phyloP scores from a whole-genome alignment of 2,113 vertebrate species.

The Epinephelus lanceolatus region DNA sequence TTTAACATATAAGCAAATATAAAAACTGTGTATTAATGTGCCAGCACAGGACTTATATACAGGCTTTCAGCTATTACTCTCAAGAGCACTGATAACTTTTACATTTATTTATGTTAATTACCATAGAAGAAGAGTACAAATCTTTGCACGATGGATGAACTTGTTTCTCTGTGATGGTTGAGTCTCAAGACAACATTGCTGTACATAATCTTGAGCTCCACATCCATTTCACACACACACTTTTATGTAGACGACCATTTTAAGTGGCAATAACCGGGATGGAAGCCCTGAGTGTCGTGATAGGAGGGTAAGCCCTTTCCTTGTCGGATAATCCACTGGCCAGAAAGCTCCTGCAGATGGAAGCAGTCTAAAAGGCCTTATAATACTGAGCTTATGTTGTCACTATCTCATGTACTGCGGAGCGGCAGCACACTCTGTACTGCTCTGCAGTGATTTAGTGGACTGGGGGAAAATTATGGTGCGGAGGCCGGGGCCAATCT shows the following conservation, averaged over 20 bases:
- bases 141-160: neutral
- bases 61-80: neutral
- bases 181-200: constrained; percentile 22
- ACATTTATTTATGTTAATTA: constrained; percentile 1
- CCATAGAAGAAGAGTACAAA: neutral
- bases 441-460: constrained; percentile 68
- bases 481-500: constrained; percentile 44
- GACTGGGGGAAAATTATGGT: constrained; percentile 57
- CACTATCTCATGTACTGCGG: constrained; percentile 79
- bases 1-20: neutral
- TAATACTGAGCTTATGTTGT: constrained; percentile 87
- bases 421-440: constrained; percentile 63
- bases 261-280: constrained; percentile 71
- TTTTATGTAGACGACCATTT: constrained; percentile 62
- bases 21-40: neutral
- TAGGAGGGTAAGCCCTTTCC: constrained; percentile 81
- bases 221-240: constrained; percentile 36
- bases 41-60: neutral
- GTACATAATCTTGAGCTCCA: constrained; percentile 29
- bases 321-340: constrained; percentile 85
- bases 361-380: constrained; percentile 82
- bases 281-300: constrained; percentile 75
- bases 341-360: constrained; percentile 85
- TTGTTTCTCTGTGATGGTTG: neutral
- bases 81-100: neutral